Conservation (phyloP, 2,888 invertebrate genomes). For the Lamellibrachia columna region DNA sequence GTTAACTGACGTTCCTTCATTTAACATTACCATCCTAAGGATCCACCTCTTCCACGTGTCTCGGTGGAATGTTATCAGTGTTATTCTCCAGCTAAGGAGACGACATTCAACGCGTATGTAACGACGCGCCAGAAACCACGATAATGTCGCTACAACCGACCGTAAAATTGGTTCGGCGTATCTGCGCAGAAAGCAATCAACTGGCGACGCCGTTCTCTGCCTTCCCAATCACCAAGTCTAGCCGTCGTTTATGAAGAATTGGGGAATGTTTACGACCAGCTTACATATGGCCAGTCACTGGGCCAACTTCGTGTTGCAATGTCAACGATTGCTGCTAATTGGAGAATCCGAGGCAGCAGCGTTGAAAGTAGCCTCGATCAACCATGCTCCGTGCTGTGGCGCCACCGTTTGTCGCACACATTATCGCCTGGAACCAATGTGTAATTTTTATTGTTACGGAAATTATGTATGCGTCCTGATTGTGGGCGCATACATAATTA, state of each 20-base stretch:
- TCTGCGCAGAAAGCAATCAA: not conserved
- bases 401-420: too few relatives aligned
- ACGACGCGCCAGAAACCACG: not conserved
- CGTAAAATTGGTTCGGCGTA: not conserved
- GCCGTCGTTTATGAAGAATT: not conserved
- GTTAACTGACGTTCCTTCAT: too few relatives aligned
- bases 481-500: too few relatives aligned
- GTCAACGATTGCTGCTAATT: not conserved
- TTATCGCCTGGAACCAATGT: too few relatives aligned
- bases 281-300: not conserved
- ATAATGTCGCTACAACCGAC: not conserved
- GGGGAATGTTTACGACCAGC: not conserved
- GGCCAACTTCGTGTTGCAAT: not conserved
- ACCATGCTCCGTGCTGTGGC: too few relatives aligned
- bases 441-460: too few relatives aligned
- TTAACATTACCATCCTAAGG: too few relatives aligned
- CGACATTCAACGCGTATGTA: not conserved
- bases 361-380: too few relatives aligned
- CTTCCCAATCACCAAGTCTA: not conserved
- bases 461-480: too few relatives aligned
- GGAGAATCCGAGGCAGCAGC: not conserved
- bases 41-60: not conserved
- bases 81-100: not conserved
- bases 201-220: slow-evolving; percentile 3
- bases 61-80: not conserved